Evolutionary conservation across 2,113 vertebrate species (phyloP).

Genomic region (Eurypyga helias): DNA sequence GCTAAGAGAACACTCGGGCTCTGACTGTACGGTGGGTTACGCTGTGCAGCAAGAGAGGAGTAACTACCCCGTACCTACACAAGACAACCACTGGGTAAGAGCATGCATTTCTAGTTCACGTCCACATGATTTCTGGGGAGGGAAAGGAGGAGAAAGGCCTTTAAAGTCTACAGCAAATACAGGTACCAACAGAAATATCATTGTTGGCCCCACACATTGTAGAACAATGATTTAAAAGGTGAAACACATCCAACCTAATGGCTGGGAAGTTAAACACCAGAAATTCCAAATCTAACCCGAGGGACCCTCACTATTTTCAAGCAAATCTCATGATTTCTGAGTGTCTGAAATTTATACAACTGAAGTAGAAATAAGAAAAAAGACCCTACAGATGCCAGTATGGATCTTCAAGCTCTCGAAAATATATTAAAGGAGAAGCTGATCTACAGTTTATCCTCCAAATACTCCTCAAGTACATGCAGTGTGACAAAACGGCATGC

Average conservation of each 20-base stretch:
- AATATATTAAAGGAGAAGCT: neutral
- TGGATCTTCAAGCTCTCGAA: neutral
- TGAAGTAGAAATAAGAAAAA: neutral
- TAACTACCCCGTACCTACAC: rapidly evolving
- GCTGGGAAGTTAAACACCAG: neutral
- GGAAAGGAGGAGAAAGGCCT: neutral
- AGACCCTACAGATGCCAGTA: neutral
- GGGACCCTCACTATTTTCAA: neutral
- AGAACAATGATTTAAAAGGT: neutral
- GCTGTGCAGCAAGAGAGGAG: neutral
- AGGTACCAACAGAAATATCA: neutral
- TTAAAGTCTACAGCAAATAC: neutral
- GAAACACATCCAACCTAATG: neutral
- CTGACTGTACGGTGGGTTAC: neutral
- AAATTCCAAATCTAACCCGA: neutral
- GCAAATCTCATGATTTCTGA: neutral
- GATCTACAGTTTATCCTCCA: neutral
- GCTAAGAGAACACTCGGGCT: neutral
- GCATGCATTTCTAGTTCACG: neutral
- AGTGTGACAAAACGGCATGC: neutral
- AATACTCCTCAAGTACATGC: neutral
- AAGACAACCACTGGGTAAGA: neutral
- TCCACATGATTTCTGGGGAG: neutral
- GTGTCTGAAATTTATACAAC: neutral
- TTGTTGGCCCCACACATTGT: neutral